Percentiles rank a stretch among this genome's conserved stretches.
These are phyloP conservation scores for Knipowitschia caucasica DNA, from an alignment of 2,797 vertebrate species.

Conservation along the genomic window DNA sequence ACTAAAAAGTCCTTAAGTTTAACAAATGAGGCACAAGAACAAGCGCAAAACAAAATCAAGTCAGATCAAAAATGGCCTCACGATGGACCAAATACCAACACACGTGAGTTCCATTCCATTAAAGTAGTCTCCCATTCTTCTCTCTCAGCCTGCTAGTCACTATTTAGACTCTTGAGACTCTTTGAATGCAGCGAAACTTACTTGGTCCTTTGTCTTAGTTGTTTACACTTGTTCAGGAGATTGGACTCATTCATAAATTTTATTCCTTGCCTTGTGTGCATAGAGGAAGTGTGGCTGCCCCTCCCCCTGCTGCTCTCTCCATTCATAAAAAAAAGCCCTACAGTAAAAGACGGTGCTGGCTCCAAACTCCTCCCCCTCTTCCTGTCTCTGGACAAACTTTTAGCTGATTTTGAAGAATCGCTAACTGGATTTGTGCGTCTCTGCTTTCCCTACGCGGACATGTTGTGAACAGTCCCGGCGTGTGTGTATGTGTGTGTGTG, in stretches of 20 bases:
- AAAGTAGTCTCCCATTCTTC: no score
- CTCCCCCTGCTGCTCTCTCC: conserved; percentile 49
- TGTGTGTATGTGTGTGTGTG: conserved; percentile 60
- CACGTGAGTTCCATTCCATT: no score
- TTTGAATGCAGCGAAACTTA: no score
- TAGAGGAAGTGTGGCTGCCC: conserved; percentile 69
- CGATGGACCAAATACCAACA: no score
- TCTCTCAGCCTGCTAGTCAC: no score
- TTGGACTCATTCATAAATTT: conserved; percentile 76
- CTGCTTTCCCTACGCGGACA: conserved; percentile 52
- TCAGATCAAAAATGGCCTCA: no score
- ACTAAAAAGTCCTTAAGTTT: no score
- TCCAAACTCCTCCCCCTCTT: conserved; percentile 75
- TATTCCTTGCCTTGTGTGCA: conserved; percentile 64
- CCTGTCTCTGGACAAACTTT: conserved; percentile 78
- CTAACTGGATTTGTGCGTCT: conserved; percentile 26
- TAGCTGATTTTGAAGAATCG: conserved; percentile 70
- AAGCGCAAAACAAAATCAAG: no score
- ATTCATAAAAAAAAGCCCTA: conserved; percentile 73
- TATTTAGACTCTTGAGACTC: no score
- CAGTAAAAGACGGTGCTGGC: conserved; percentile 60
- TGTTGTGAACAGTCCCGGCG: conserved; percentile 75
- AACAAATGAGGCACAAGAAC: no score
- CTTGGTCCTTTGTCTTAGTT: conserved; percentile 60
- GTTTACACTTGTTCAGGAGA: conserved; percentile 70